phyloP scores from a whole-genome alignment of 2,888 invertebrate genomes.

The Ophonus ardosiacus region DNA sequence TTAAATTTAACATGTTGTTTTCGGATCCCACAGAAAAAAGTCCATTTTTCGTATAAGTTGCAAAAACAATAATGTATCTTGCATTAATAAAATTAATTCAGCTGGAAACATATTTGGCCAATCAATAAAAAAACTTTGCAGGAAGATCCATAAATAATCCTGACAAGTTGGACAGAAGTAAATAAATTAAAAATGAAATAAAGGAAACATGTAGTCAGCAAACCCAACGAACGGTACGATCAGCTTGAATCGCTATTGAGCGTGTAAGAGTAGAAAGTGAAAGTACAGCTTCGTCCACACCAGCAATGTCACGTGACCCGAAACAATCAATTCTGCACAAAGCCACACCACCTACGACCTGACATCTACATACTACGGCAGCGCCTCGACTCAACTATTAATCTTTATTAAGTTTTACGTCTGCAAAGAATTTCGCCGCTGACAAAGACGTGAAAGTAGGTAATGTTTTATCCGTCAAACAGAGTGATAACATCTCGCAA shows the following conservation, averaged over 20 bases:
- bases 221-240: slow-evolving; percentile 11
- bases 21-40: no score
- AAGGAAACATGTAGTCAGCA: slow-evolving; percentile 4
- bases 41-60: no score
- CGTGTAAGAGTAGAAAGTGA: slow-evolving; percentile 9
- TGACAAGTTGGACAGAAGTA: slow-evolving; percentile 11
- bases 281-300: slow-evolving; percentile 37
- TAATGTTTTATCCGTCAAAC: slow-evolving; percentile 64
- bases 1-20: no score
- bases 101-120: no score
- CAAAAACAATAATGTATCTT: no score
- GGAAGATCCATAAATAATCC: background rate
- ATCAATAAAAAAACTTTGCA: no score
- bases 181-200: slow-evolving; percentile 29
- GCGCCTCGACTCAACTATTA: slow-evolving; percentile 56
- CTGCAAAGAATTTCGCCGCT: slow-evolving; percentile 57
- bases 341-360: slow-evolving; percentile 62
- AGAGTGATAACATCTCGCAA: slow-evolving; percentile 62
- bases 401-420: slow-evolving; percentile 64
- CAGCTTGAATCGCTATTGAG: slow-evolving; percentile 2
- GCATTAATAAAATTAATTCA: no score
- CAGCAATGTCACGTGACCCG: slow-evolving; percentile 50
- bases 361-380: slow-evolving; percentile 63
- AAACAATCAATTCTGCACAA: slow-evolving; percentile 58
- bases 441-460: slow-evolving; percentile 62